Conservation (phyloP, 2,113 vertebrate species). For the Cinclus mexicanus region DNA sequence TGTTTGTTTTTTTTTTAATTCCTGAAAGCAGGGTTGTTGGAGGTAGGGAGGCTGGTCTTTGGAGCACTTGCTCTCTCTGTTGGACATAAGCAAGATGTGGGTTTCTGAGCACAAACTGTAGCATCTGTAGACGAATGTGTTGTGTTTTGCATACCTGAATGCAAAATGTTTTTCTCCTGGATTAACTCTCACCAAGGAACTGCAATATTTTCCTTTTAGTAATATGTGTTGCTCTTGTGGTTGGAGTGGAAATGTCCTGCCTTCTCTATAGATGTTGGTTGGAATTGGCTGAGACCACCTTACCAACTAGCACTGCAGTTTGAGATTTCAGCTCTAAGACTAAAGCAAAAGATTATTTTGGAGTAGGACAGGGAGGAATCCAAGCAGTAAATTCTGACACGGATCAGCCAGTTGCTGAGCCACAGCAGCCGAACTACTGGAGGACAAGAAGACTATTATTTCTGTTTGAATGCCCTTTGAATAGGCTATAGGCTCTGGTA, state of each 20-base stretch:
- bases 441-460: slow-evolving; percentile 53
- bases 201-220: neutral
- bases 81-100: neutral
- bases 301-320: neutral
- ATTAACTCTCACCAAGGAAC: neutral
- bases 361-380: neutral
- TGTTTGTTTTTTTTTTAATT: neutral
- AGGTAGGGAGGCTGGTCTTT: neutral
- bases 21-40: neutral
- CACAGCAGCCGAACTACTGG: slow-evolving; percentile 8
- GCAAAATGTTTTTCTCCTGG: neutral
- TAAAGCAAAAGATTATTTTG: neutral
- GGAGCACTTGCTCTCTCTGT: neutral
- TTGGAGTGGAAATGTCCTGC: neutral
- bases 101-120: neutral
- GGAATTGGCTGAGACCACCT: neutral
- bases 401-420: slow-evolving; percentile 12
- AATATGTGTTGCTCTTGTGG: neutral
- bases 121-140: fast-evolving
- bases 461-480: slow-evolving; percentile 50
- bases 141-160: neutral
- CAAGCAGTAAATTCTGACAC: neutral
- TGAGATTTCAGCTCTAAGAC: neutral
- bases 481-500: slow-evolving; percentile 56
- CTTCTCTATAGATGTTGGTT: neutral